A percentile compares a stretch with the other conserved stretches of the same genome.
Conservation (phyloP, 2,113 vertebrate species). For the Probosciger aterrimus region DNA sequence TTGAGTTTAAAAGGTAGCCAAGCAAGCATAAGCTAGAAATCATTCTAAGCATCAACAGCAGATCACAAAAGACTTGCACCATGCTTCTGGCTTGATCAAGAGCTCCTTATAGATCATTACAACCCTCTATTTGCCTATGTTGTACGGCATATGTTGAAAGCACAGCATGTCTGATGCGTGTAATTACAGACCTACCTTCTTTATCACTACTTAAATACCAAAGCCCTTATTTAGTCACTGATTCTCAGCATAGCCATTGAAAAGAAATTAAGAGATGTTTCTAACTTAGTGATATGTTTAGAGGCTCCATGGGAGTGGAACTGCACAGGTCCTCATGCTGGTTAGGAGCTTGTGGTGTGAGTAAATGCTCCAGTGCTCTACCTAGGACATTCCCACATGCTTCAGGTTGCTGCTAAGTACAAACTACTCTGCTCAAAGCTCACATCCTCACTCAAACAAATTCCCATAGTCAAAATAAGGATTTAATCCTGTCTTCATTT, state of each 20-base stretch:
- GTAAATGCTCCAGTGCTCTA: not conserved
- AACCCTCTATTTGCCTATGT: not conserved
- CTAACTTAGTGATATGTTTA: not conserved
- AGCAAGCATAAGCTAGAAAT: not conserved
- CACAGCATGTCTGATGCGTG: too few relatives aligned
- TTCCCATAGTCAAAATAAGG: not conserved
- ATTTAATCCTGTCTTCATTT: not conserved
- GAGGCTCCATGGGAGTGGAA: not conserved
- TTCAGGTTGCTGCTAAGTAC: not conserved
- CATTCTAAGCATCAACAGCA: not conserved
- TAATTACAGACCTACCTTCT: not conserved
- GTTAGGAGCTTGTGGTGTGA: not conserved
- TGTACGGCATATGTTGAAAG: not conserved
- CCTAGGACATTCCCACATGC: accelerated
- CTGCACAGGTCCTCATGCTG: not conserved
- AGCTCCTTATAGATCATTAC: not conserved
- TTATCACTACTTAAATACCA: not conserved
- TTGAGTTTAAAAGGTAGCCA: not conserved
- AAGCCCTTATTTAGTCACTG: not conserved
- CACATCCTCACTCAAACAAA: not conserved
- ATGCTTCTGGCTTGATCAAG: not conserved
- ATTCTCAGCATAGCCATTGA: not conserved
- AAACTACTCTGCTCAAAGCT: not conserved
- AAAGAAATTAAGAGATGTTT: not conserved
- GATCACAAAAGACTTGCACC: not conserved